Percentiles rank a stretch among this genome's conserved stretches.
These are phyloP conservation scores for Aurelia sp. DNA, from an alignment of 30 jellyfish, hydroid and myxozoan genomes.

Conservation along the genomic window DNA sequence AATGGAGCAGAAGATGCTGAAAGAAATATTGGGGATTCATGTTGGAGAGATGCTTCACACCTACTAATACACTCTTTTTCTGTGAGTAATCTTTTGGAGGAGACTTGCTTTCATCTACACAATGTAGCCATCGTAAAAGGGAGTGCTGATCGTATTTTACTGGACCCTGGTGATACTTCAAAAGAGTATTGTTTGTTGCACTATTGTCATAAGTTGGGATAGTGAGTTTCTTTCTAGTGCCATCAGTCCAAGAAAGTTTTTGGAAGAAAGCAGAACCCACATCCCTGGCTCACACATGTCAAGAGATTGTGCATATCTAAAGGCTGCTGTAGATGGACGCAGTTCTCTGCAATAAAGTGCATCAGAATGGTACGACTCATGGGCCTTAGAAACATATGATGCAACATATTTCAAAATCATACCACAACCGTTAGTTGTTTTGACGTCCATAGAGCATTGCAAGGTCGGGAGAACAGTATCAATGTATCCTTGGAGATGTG, in stretches of 20 bases:
- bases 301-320: neutral
- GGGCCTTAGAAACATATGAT: constrained; percentile 4
- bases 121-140: neutral
- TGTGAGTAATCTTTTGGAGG: neutral
- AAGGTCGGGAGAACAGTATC: neutral
- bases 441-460: constrained; percentile 32
- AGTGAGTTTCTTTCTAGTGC: neutral
- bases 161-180: neutral
- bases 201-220: neutral
- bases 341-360: neutral
- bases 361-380: constrained; percentile 9
- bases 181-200: neutral
- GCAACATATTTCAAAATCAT: constrained; percentile 18
- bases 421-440: neutral
- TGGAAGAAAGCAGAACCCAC: constrained; percentile 21
- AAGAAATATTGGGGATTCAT: constrained; percentile 8
- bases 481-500: neutral
- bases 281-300: constrained; percentile 29
- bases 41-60: neutral
- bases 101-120: neutral
- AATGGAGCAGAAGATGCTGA: neutral
- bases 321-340: neutral
- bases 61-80: neutral
- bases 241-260: neutral
- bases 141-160: neutral